phyloP scores from a whole-genome alignment of 2,888 invertebrate species.

The Hirtodrosophila duncani region DNA sequence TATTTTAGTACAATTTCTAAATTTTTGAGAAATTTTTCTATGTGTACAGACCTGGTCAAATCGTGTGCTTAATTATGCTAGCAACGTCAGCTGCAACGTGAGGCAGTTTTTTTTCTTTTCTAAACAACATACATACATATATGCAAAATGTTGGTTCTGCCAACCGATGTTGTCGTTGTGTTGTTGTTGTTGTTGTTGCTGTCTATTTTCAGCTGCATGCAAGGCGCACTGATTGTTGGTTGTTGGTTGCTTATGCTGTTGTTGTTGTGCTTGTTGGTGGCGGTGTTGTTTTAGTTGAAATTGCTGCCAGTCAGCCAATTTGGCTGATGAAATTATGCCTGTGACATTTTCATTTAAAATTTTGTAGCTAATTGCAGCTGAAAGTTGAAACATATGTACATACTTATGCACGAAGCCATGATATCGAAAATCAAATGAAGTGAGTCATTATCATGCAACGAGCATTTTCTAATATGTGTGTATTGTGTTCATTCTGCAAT shows the following conservation, averaged over 20 bases:
- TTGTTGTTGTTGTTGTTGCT: slow-evolving; percentile 22
- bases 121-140: slow-evolving; percentile 11
- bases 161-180: slow-evolving; percentile 14
- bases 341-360: slow-evolving; percentile 66
- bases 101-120: slow-evolving; percentile 8
- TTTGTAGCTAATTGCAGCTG: slow-evolving; percentile 52
- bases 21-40: slow-evolving; percentile 5
- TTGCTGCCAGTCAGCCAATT: slow-evolving; percentile 59
- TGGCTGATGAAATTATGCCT: slow-evolving; percentile 60
- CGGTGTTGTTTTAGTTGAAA: slow-evolving; percentile 25
- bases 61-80: slow-evolving; percentile 66
- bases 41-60: slow-evolving; percentile 55
- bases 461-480: too few species aligned
- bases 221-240: background rate
- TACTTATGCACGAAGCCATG: too few species aligned
- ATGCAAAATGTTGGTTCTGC: slow-evolving; percentile 45
- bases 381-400: too few species aligned
- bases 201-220: slow-evolving; percentile 1
- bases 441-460: slow-evolving; percentile 48
- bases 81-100: slow-evolving; percentile 23
- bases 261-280: slow-evolving; percentile 9
- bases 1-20: too few species aligned
- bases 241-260: background rate
- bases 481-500: too few species aligned
- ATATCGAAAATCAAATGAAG: slow-evolving; percentile 23